phyloP scores from a whole-genome alignment of 2,113 vertebrate genomes.

The Pomatorhinus ruficollis region DNA sequence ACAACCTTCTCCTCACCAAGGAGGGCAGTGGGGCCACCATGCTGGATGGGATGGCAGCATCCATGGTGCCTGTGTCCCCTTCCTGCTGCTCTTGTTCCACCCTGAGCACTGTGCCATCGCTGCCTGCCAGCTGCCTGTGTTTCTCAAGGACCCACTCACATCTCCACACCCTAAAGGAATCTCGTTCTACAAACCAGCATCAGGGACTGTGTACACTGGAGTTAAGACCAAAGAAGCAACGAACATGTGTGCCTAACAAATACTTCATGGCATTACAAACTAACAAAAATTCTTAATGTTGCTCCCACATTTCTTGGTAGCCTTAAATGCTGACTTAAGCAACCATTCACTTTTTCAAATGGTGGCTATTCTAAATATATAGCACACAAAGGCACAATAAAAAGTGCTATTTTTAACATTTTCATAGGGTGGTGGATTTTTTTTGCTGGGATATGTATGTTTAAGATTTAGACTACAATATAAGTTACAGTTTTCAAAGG shows the following conservation, averaged over 20 bases:
- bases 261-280: background rate
- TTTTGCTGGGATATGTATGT: background rate
- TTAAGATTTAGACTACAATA: background rate
- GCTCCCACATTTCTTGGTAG: background rate
- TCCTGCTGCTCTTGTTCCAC: background rate
- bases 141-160: background rate
- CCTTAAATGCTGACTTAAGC: background rate
- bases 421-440: background rate
- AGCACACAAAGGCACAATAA: background rate
- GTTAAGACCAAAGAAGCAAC: background rate
- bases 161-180: background rate
- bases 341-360: background rate
- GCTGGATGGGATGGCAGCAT: fast-evolving
- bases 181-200: background rate
- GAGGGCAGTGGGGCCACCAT: background rate
- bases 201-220: background rate
- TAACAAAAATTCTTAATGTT: background rate
- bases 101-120: background rate
- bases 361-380: background rate
- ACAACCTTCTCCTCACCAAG: background rate
- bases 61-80: too few relatives aligned
- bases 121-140: fast-evolving
- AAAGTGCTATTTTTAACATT: background rate
- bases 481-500: background rate
- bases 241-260: background rate